A percentile compares a stretch with the other conserved stretches of the same genome.
Evolutionary conservation across 2,888 invertebrate genomes (phyloP).

Genomic region (Eristalis pertinax): DNA sequence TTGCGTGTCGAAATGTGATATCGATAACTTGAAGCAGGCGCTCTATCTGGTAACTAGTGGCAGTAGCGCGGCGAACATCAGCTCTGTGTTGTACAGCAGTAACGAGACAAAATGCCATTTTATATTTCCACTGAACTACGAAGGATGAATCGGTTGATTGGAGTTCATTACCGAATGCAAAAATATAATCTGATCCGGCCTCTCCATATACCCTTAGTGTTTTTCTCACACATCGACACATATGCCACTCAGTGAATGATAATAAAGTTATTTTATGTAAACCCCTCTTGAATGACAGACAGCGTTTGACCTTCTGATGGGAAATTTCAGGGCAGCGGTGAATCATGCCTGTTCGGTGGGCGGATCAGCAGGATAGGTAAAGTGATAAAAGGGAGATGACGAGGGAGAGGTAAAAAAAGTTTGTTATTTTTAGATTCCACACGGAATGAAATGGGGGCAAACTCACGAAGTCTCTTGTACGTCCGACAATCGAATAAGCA

Average conservation of each 20-base stretch:
- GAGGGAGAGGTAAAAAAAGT: neutral
- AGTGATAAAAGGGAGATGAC: neutral
- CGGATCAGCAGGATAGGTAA: neutral
- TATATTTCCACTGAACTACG: slow-evolving; percentile 29
- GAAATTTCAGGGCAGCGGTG: neutral
- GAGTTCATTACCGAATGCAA: slow-evolving; percentile 57
- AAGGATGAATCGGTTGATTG: slow-evolving; percentile 59
- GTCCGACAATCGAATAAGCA: slow-evolving; percentile 54
- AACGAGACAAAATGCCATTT: neutral
- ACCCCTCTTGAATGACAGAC: slow-evolving; percentile 8
- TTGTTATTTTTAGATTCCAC: slow-evolving; percentile 29
- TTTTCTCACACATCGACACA: neutral
- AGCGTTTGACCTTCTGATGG: slow-evolving; percentile 8
- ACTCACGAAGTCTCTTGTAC: slow-evolving; percentile 25
- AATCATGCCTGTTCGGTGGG: slow-evolving; percentile 3
- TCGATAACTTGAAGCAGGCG: slow-evolving; percentile 5
- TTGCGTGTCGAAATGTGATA: slow-evolving; percentile 51
- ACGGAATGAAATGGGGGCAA: slow-evolving; percentile 15
- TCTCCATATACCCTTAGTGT: neutral
- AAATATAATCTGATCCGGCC: neutral
- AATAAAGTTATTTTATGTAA: slow-evolving; percentile 40
- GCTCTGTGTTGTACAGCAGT: neutral
- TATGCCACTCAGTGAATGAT: slow-evolving; percentile 16
- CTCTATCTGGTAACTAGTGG: neutral
- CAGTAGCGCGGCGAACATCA: slow-evolving; percentile 14